Conservation (phyloP, 2,888 invertebrate genomes). For the Melieria omissa region DNA sequence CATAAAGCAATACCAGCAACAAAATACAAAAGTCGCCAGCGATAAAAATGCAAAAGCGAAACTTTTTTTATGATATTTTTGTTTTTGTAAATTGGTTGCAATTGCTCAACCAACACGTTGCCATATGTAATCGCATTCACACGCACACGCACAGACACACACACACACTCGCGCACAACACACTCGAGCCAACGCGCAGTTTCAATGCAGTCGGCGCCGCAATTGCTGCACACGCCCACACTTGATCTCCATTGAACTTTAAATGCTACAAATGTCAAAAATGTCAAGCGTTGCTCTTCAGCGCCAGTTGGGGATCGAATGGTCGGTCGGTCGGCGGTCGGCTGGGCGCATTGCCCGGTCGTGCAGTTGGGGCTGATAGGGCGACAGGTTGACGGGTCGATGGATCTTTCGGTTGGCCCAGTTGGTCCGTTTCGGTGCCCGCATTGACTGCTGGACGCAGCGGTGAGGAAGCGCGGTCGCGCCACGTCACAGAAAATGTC, state of each 20-base stretch:
- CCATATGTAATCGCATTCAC: conserved; percentile 5
- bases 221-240: conserved; percentile 24
- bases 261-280: conserved; percentile 59
- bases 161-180: not conserved
- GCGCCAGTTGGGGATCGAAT: not conserved
- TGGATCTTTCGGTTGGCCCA: too few species aligned
- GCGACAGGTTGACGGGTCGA: not conserved
- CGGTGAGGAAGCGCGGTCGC: conserved; percentile 9
- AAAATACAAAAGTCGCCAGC: not conserved
- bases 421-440: too few species aligned
- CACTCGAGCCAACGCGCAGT: not conserved
- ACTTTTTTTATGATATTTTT: conserved; percentile 7
- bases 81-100: conserved; percentile 31
- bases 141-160: not conserved
- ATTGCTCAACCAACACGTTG: conserved; percentile 30
- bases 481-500: conserved; percentile 43
- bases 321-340: not conserved
- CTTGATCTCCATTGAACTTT: conserved; percentile 56
- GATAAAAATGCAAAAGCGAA: conserved; percentile 20
- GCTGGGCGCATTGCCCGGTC: not conserved
- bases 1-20: conserved; percentile 17
- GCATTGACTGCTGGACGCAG: not conserved
- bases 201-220: conserved; percentile 18
- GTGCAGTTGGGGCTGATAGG: not conserved
- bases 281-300: conserved; percentile 53